Conservation (phyloP, 2,113 vertebrate species). For the Struthio camelus region DNA sequence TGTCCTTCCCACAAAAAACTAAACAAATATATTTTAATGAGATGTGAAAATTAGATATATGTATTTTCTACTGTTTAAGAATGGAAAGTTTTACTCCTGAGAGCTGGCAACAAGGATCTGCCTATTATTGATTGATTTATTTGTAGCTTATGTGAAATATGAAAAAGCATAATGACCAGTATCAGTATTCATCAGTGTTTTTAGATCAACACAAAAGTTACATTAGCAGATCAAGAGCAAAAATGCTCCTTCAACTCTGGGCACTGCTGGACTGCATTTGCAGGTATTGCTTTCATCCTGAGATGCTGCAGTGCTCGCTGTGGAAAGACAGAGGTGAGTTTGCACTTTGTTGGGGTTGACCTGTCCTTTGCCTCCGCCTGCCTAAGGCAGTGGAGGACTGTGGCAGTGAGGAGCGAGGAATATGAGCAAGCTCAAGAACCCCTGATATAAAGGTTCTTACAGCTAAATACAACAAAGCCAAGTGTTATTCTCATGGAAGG, state of each 20-base stretch:
- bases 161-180: not conserved
- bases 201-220: not conserved
- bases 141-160: not conserved
- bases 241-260: not conserved
- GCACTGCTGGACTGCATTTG: not conserved
- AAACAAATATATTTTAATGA: not conserved
- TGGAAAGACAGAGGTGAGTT: not conserved
- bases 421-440: not conserved
- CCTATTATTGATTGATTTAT: not conserved
- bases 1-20: not conserved
- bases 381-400: fast-evolving
- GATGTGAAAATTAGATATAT: not conserved
- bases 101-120: not conserved
- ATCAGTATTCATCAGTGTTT: not conserved
- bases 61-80: not conserved
- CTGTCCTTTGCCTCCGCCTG: fast-evolving
- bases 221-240: not conserved
- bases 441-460: not conserved
- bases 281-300: not conserved
- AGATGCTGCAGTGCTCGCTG: not conserved
- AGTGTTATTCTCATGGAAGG: not conserved
- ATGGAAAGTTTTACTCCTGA: not conserved
- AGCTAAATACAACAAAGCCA: not conserved
- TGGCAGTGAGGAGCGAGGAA: not conserved
- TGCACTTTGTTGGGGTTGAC: not conserved